Conservation (phyloP, 1,140 invertebrate species). For the Potamilus streckersoni region DNA sequence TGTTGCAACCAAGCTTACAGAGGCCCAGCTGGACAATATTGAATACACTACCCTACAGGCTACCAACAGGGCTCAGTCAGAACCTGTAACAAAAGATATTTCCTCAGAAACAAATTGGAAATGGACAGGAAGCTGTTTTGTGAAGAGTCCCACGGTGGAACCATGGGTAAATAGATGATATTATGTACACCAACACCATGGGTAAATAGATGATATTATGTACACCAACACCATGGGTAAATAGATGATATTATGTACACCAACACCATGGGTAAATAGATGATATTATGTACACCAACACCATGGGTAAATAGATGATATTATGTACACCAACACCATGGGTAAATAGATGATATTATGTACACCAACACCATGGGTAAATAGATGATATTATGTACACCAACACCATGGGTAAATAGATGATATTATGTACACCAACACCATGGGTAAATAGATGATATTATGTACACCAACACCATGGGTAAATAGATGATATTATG, state of each 20-base stretch:
- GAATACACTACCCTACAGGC: too few relatives aligned
- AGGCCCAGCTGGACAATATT: slow-evolving; percentile 11
- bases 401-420: too few relatives aligned
- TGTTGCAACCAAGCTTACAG: slow-evolving; percentile 35
- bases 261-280: too few relatives aligned
- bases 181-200: background rate
- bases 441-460: too few relatives aligned
- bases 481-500: too few relatives aligned
- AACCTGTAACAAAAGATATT: background rate
- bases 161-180: slow-evolving; percentile 74
- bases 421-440: background rate
- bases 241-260: background rate
- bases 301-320: too few relatives aligned
- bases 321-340: background rate
- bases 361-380: too few relatives aligned
- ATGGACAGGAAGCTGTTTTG: slow-evolving; percentile 61
- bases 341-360: too few relatives aligned
- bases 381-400: background rate
- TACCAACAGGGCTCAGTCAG: background rate
- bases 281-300: background rate
- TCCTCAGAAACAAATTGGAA: slow-evolving; percentile 44
- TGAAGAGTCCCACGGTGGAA: slow-evolving; percentile 70
- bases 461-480: background rate
- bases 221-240: too few relatives aligned
- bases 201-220: too few relatives aligned